Evolutionary conservation across 2,888 invertebrate genomes (phyloP), one percentile per base, ranked within the genome.

Genomic region (Tenthredo livida): DNA sequence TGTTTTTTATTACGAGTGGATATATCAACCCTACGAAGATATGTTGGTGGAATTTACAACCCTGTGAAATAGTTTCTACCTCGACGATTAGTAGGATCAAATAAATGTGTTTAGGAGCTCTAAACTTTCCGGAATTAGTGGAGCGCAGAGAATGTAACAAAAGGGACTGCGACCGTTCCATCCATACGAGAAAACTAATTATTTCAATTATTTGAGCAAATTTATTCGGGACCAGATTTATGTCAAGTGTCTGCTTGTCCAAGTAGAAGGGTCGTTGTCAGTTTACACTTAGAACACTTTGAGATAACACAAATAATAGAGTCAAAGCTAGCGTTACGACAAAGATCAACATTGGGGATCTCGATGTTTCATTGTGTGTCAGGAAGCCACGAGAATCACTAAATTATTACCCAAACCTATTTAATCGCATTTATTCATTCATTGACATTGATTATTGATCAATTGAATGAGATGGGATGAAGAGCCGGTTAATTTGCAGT

Each of bases 201-300:
- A 67, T 67, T 37, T 70, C 70, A 37, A 70, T 70, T 33, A 70
- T 33, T 70, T 17, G 33, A 29, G 33, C 9, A 33, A 70, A 70
- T 70, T 70, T 70, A 37, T 70, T 70, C 37, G 70, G 65, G 65
- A 29, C 65, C 29, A 67, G 65, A 67, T 67, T 67, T 67, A 67
- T 33, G 29, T 9, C 25, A 67, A 12, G 12, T 67, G 29, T 4
- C 29, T 29, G 65, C 15, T 15, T 29, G 25, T 29, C 12, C 65
- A 25, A 17, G 29, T 15, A 25, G 25, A 29, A 67, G 65, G 65
- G 54, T 54, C 54, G 54, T 54, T n/a, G 54, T 54, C 54, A n/a
- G n/a, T 54, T 17, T 54, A n/a, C 54, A n/a, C 54, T 54, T 6
- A 54, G 54, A 54, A 54, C 54, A 54, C 54, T 54, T 54, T 54